Percentiles rank a stretch among this genome's conserved stretches.
Evolutionary conservation across 2,888 invertebrate genomes (phyloP).

Genomic region (Mechanitis messenoides): DNA sequence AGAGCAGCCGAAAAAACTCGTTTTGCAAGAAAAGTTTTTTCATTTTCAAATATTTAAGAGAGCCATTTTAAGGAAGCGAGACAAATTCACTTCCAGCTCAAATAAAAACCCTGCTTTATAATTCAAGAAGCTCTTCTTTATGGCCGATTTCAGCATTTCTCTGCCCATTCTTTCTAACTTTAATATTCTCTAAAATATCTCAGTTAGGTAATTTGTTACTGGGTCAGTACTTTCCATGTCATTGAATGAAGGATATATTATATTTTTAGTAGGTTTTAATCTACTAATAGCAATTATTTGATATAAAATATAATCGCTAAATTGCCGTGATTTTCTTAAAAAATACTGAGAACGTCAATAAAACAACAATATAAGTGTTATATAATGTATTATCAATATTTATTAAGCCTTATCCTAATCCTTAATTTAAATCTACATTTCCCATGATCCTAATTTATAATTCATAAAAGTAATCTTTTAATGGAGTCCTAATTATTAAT

Average conservation of each 20-base stretch:
- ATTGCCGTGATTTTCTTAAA: too few species aligned
- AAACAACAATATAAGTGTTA: too few species aligned
- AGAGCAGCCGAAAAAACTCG: conserved; percentile 10
- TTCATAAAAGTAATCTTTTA: too few species aligned
- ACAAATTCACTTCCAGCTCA: conserved; percentile 29
- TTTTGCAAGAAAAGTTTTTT: conserved; percentile 17
- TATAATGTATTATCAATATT: too few species aligned
- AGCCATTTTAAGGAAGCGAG: conserved; percentile 21
- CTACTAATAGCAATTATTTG: too few species aligned
- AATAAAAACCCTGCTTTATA: conserved; percentile 26
- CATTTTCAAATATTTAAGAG: conserved; percentile 21
- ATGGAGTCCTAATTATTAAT: too few species aligned
- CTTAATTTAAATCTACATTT: too few species aligned
- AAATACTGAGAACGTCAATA: too few species aligned
- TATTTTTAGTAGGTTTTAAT: too few species aligned
- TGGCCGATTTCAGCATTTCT: conserved; percentile 18
- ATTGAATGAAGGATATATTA: not conserved
- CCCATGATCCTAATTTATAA: too few species aligned
- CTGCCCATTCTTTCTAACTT: conserved; percentile 1
- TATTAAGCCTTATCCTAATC: too few species aligned
- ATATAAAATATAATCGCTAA: too few species aligned
- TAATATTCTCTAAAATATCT: conserved; percentile 4
- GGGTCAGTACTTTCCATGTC: not conserved
- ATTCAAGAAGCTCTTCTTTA: conserved; percentile 25
- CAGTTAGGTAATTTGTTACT: not conserved